Evolutionary conservation across 2,797 vertebrate species (phyloP).

Genomic region (Scomberomorus guttatus): DNA sequence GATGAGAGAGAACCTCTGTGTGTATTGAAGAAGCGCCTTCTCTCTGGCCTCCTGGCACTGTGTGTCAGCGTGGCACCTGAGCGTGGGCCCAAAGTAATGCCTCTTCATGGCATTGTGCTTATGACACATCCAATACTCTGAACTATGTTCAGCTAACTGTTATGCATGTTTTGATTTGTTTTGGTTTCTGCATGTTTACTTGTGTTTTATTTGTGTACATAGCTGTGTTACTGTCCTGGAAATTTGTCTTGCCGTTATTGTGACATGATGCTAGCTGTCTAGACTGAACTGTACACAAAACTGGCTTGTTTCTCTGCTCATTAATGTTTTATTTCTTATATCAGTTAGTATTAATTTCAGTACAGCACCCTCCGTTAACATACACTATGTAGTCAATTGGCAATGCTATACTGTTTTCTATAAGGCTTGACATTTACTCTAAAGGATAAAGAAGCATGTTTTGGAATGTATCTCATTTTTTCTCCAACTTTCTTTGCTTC

Average conservation of each 20-base stretch:
- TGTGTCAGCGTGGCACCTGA: constrained; percentile 91
- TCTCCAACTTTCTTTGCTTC: constrained; percentile 25
- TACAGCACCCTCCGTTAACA: background rate
- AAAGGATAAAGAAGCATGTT: constrained; percentile 28
- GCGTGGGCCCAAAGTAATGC: constrained; percentile 96
- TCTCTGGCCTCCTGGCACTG: constrained; percentile 91
- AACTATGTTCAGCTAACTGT: constrained; percentile 98
- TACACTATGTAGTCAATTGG: background rate
- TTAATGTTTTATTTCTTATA: constrained; percentile 24
- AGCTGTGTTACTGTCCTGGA: constrained; percentile 13
- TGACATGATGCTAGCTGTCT: constrained; percentile 33
- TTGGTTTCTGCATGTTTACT: constrained; percentile 51
- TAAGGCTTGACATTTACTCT: constrained; percentile 7
- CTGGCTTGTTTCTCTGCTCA: constrained; percentile 12
- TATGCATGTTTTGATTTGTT: constrained; percentile 83
- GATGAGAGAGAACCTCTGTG: constrained; percentile 60
- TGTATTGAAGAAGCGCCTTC: constrained; percentile 89
- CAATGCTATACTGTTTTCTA: background rate
- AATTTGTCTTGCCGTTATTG: constrained; percentile 14
- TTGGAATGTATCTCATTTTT: constrained; percentile 38
- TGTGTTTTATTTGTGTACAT: constrained; percentile 56
- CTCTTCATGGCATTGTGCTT: constrained; percentile 96
- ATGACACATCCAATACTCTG: constrained; percentile 98
- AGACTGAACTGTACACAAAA: constrained; percentile 10
- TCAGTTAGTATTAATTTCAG: constrained; percentile 18